Evolutionary conservation across 2,888 invertebrate species (phyloP).

Genomic region (Polymixis flavicincta): DNA sequence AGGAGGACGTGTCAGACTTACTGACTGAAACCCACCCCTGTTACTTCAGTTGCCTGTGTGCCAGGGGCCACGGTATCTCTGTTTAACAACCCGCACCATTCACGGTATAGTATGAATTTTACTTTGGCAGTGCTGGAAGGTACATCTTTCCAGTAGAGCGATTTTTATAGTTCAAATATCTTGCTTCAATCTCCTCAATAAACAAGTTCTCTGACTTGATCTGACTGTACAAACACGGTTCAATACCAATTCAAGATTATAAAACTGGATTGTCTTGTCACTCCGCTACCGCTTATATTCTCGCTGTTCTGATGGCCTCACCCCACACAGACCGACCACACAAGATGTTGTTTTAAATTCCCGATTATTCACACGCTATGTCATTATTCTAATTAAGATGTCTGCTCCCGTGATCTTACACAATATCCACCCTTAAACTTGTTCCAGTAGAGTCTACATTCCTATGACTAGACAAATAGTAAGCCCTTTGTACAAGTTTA

Average conservation of each 20-base stretch:
- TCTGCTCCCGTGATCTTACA: conserved; percentile 38
- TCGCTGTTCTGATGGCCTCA: conserved; percentile 45
- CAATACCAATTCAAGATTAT: neutral
- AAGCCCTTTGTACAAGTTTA: neutral
- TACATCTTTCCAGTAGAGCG: too few relatives aligned
- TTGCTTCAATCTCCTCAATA: neutral
- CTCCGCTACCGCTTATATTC: neutral
- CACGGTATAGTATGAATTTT: neutral
- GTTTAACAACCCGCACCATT: too few relatives aligned
- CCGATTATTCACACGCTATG: conserved; percentile 74
- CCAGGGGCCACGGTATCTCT: too few relatives aligned
- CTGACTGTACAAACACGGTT: neutral
- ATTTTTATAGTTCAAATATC: neutral
- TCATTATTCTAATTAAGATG: conserved; percentile 74
- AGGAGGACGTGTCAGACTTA: too few relatives aligned
- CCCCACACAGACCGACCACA: conserved; percentile 64
- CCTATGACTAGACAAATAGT: neutral
- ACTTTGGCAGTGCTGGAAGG: neutral
- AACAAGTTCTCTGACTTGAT: neutral
- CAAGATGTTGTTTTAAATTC: conserved; percentile 66
- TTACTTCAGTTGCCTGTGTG: too few relatives aligned
- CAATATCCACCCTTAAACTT: neutral
- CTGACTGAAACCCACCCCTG: too few relatives aligned
- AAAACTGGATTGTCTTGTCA: too few relatives aligned
- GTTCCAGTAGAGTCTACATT: conserved; percentile 15